Evolutionary conservation across 2,797 vertebrate species (phyloP), one percentile per base, ranked within the genome.

Genomic region (Kryptolebias ocellatus): DNA sequence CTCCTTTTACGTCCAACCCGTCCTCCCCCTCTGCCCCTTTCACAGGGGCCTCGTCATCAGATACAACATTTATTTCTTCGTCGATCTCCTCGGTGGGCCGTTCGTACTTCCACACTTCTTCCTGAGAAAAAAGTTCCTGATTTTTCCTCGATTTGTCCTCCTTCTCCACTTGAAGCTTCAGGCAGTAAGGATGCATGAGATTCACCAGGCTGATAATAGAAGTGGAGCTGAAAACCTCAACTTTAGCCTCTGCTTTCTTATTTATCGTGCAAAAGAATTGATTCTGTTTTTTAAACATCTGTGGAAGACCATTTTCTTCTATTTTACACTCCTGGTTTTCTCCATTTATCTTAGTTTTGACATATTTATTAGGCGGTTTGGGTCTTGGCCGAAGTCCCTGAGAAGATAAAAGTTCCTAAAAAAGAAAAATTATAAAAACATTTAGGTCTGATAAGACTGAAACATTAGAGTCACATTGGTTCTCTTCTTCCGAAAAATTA

Each of bases 111-210:
- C 81, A 91, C 61, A 93, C 85, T 72, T 92, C 90, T 51, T 83
- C 92, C 57, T 79, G 78, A 16, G 89, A 87, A 67, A 91, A 87
- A 4, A 89, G 11, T 0, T 72, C 24, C 18, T 17, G 52, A 5
- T 60, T 60, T 1, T 28, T 55, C 15, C 60, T 52, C 7, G 3
- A 20, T 2, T 61, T 6, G 5, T 64, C 63, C 5, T 80, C 94
- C 81, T 14, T 93, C 83, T 79, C 87, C 84, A 79, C 92, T 42
- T 60, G 92, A 67, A 95, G 87, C 31, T 93, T 92, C 64, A 97
- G 85, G 83, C 96, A 96, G 83, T 99, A 98, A 0, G 96, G 92
- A 69, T 98, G 97, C 96, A 99, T 96, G 81, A 96, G 94, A 69
- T 91, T 95, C 60, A 99, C 95, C 65, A 98, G 86, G 70, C 96